Base-by-base conservation (phyloP, 2,113 vertebrate genomes). In the Setophaga coronata region DNA sequence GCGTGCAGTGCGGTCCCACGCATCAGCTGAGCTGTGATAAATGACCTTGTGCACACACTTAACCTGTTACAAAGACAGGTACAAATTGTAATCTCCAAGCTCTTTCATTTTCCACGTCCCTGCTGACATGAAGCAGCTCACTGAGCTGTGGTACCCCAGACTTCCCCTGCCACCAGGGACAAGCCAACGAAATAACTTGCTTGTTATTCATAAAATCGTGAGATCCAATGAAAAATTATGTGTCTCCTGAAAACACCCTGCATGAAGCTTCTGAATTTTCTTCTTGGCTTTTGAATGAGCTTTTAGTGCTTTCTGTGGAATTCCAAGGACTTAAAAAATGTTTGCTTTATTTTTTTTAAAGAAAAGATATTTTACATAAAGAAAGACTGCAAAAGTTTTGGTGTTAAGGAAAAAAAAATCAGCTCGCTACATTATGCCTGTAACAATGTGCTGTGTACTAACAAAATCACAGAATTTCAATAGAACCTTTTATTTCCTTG, bases 11-110 rank as follows among this genome's bases (percentile, higher is more conserved):
- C 82, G 47, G 72, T 61, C 34, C 79, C 74, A 58, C 13, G 82
- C 90, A 58, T 93, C 88, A 89, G 14, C 92, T 83, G 82, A 90
- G 88, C 71, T 81, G 62, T 92, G 94, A 90, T 80, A 86, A 78
- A 86, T 83, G 86, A 89, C 90, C 94, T 77, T n/a, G 76, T 77
- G 80, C 62, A 9, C 4, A 0, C 88, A 12, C 64, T 92, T 95
- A 90, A 81, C 91, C 93, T 83, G 80, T 25, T 90, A 66, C 76
- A 58, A 8, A 90, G 96, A 93, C 80, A 81, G 89, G 76, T 86
- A 90, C 86, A 96, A 89, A 93, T 74, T 54, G 94, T 69, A 31
- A 81, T 67, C 76, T 77, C 33, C 5, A 10, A 78, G 71, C 64
- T 78, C 64, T 81, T 87, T n/a, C 72, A n/a, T 95, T 93, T 92